Evolutionary conservation across 2,797 vertebrate genomes (phyloP), one percentile per base, ranked within the genome.

Genomic region (Lepilemur ruficaudatus): DNA sequence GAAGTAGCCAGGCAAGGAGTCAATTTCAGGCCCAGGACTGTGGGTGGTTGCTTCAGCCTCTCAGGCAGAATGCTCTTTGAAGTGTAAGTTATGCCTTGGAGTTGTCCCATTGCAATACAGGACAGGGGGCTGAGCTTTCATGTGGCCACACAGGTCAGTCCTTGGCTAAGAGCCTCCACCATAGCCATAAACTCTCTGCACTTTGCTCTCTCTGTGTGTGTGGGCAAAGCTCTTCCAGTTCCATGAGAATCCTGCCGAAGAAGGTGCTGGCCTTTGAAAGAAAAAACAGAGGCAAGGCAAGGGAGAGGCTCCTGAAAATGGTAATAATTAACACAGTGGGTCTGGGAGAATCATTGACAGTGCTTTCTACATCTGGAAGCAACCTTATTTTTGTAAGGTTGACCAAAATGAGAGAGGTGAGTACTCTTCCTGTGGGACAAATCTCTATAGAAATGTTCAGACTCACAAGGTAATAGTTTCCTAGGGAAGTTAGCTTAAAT

Each of bases 401-500:
- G 59, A 80, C 79, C 57, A 73, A 75, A 84, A 85, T 14, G 32
- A n/a, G 38, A 48, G 17, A 9, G 8, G 1, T 0, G 6, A 25
- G 20, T 67, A 80, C 25, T n/a, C 30, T 91, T n/a, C 55, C 15
- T 55, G 41, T 48, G 79, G 63, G 41, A 92, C 50, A 73, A 78
- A 87, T 35, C 72, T 18, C 38, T 2, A 18, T 18, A 41, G 18
- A 82, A 94, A 67, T n/a, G 22, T 72, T 78, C 79, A 82, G 48
- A 52, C 12, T 73, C 55, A 70, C 46, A 48, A 89, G 30, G 59
- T 43, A 59, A 67, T 76, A 20, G 28, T 72, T 97, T 87, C 14
- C 55, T 38, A 46, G 69, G 72, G 93, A 96, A 78, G 35, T 63
- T 30, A 95, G 63, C 55, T 91, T 89, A 72, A 80, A 91, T 94